These are phyloP conservation scores for Porites australiensis DNA, from an alignment of 64 coral and sea anemone genomes.

Conservation along the genomic window DNA sequence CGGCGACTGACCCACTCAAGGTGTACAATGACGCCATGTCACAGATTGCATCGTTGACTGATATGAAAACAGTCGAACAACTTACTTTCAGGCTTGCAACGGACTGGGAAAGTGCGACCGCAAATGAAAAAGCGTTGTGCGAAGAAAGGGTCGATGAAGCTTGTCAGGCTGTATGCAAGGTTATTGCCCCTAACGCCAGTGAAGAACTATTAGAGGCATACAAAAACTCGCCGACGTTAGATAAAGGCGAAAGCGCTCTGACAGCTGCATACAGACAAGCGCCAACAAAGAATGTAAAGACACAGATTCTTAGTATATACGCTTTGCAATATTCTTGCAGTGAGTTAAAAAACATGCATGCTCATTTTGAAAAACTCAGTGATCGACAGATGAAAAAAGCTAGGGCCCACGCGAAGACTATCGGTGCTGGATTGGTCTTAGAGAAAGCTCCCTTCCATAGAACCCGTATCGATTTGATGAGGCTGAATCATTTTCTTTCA, in stretches of 20 bases:
- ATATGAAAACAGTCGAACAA: neutral
- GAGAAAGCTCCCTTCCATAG: constrained; percentile 48
- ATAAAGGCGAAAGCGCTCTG: neutral
- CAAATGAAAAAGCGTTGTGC: constrained; percentile 17
- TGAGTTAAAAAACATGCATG: constrained; percentile 14
- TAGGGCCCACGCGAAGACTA: constrained; percentile 11
- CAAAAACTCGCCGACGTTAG: neutral
- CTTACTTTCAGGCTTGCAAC: constrained; percentile 15
- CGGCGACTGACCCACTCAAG: neutral
- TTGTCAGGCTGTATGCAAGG: constrained; percentile 6
- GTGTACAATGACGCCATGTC: constrained; percentile 14
- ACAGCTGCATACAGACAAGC: constrained; percentile 33
- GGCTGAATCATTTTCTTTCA: constrained; percentile 26
- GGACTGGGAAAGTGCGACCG: constrained; percentile 3
- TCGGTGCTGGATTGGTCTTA: neutral
- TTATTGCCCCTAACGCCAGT: constrained; percentile 34
- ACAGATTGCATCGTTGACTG: neutral
- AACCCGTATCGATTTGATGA: neutral
- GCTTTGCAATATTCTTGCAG: constrained; percentile 7
- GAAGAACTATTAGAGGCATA: constrained; percentile 26
- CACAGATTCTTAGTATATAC: constrained; percentile 53
- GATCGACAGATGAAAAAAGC: constrained; percentile 38
- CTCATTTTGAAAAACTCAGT: constrained; percentile 18
- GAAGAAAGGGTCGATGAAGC: constrained; percentile 29
- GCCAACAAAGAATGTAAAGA: constrained; percentile 39